These are phyloP conservation scores for Porites cylindrica DNA, from an alignment of 92 coral and sea anemone species.

Conservation along the genomic window DNA sequence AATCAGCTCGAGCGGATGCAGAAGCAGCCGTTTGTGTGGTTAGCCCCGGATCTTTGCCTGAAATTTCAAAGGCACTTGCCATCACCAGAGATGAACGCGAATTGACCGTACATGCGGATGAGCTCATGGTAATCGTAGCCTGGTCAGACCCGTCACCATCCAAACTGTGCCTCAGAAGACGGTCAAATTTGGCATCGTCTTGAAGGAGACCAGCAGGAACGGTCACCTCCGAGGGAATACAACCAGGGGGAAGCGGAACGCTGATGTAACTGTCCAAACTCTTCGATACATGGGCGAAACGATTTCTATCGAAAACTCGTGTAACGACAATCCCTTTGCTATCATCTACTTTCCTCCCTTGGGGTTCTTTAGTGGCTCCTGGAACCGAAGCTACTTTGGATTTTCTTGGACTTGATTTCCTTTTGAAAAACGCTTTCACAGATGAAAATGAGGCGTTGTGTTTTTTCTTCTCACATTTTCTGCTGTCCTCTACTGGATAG, in stretches of 20 bases:
- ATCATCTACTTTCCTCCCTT: neutral
- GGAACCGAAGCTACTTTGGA: neutral
- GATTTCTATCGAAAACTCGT: conserved; percentile 3
- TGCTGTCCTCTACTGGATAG: no score
- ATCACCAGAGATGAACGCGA: neutral
- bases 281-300: neutral
- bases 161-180: neutral
- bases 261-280: neutral
- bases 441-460: neutral
- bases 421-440: neutral
- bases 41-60: neutral
- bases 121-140: neutral
- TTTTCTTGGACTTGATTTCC: neutral
- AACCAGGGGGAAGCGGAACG: conserved; percentile 5
- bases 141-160: neutral
- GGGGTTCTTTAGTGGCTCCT: neutral
- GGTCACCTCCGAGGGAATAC: neutral
- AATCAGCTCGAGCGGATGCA: neutral
- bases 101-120: neutral
- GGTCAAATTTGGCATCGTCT: neutral
- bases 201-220: neutral
- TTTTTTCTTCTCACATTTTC: neutral
- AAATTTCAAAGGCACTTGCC: neutral
- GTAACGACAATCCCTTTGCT: neutral
- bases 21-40: neutral